phyloP scores from a whole-genome alignment of 2,888 invertebrate genomes.

The Spodoptera littoralis region DNA sequence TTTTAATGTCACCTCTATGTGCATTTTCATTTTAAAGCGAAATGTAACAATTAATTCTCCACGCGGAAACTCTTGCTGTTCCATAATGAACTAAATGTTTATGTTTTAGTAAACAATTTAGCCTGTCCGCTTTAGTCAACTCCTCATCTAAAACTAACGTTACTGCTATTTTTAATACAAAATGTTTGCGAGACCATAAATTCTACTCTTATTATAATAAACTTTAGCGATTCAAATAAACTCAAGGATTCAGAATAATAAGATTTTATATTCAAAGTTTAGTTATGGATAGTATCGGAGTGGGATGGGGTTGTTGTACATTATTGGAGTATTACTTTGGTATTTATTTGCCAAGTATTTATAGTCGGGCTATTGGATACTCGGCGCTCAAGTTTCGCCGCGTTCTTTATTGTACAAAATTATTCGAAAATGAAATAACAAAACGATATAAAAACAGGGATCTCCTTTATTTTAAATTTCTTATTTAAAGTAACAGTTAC shows the following conservation, averaged over 20 bases:
- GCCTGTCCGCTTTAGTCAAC: not conserved
- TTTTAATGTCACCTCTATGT: conserved; percentile 52
- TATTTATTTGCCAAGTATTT: conserved; percentile 48
- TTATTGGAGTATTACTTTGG: conserved; percentile 42
- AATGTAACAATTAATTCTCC: conserved; percentile 39
- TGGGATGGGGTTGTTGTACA: conserved; percentile 38
- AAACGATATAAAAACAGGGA: conserved; percentile 72
- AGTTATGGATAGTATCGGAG: conserved; percentile 26
- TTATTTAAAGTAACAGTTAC: conserved; percentile 83
- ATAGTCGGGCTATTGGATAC: conserved; percentile 32
- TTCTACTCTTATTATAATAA: conserved; percentile 15
- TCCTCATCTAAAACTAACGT: conserved; percentile 1
- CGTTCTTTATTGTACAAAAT: conserved; percentile 14
- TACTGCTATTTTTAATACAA: not conserved
- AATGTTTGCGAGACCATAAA: conserved; percentile 6
- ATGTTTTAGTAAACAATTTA: not conserved
- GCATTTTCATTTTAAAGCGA: conserved; percentile 45
- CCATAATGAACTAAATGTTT: conserved; percentile 9
- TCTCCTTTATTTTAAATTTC: conserved; percentile 79
- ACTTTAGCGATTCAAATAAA: conserved; percentile 11
- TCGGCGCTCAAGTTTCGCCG: conserved; percentile 4
- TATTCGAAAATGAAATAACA: conserved; percentile 36
- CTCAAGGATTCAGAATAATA: conserved; percentile 34
- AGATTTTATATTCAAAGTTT: conserved; percentile 43
- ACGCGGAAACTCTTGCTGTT: conserved; percentile 20